Conservation (phyloP, 1,140 invertebrate genomes). For the Papilio polytes region DNA sequence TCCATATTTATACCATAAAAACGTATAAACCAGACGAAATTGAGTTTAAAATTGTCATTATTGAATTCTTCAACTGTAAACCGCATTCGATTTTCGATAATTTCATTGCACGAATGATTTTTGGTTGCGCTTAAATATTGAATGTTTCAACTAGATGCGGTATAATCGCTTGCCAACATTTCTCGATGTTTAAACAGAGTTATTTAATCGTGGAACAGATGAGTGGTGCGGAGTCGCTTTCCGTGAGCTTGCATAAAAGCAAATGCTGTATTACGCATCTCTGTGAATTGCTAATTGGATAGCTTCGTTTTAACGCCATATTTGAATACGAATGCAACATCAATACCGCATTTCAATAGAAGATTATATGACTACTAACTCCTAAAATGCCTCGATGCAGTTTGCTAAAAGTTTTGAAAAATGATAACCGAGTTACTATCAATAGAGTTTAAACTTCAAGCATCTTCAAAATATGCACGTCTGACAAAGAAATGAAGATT, state of each 20-base stretch:
- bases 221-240: constrained; percentile 6
- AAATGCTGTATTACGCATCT: constrained; percentile 11
- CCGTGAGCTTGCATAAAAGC: constrained; percentile 26
- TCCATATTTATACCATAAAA: background rate
- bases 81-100: background rate
- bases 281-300: constrained; percentile 14
- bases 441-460: too few relatives aligned
- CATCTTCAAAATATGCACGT: background rate
- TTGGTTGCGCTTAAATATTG: background rate
- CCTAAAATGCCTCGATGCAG: background rate
- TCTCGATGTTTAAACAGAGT: constrained; percentile 20
- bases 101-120: background rate
- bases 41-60: background rate
- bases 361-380: background rate
- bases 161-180: constrained; percentile 14
- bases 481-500: background rate
- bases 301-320: background rate
- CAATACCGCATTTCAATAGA: background rate
- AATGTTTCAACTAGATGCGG: constrained; percentile 7
- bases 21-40: too few relatives aligned
- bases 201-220: constrained; percentile 9
- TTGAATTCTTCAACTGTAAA: background rate
- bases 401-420: background rate
- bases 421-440: background rate
- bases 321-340: background rate